Conservation (phyloP, 2,797 vertebrate genomes). For the Brachyalestes nurse region DNA sequence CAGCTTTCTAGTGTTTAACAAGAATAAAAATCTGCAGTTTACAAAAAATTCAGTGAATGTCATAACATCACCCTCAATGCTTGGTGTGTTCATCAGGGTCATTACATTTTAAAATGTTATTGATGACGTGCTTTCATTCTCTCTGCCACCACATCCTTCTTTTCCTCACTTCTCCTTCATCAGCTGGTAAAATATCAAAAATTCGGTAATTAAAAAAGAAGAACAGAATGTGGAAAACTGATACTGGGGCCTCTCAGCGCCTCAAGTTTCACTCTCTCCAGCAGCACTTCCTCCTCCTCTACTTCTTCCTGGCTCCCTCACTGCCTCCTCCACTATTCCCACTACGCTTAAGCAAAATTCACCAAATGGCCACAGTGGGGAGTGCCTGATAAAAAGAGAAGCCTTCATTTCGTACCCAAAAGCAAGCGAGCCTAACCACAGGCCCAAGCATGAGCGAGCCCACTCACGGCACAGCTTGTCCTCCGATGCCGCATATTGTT, state of each 20-base stretch:
- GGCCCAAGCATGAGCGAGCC: neutral
- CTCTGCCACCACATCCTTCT: neutral
- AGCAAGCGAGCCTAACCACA: constrained; percentile 28
- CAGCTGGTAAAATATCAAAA: neutral
- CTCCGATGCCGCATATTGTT: constrained; percentile 14
- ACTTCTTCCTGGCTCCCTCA: constrained; percentile 30
- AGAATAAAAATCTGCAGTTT: too few relatives aligned
- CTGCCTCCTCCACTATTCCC: constrained; percentile 25
- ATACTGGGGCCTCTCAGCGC: neutral
- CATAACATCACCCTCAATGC: too few relatives aligned
- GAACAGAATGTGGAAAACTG: constrained; percentile 9
- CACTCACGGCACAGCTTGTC: constrained; percentile 41
- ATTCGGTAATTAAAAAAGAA: neutral
- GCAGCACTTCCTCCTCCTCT: constrained; percentile 19
- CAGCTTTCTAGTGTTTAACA: too few relatives aligned
- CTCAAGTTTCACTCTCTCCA: constrained; percentile 23
- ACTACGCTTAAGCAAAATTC: constrained; percentile 49
- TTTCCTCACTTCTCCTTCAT: neutral
- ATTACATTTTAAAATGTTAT: neutral
- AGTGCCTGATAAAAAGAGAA: constrained; percentile 35
- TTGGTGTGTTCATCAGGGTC: too few relatives aligned
- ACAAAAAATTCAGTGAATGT: too few relatives aligned
- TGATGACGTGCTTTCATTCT: neutral
- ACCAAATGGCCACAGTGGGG: constrained; percentile 51
- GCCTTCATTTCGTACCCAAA: constrained; percentile 27